Evolutionary conservation across 2,797 vertebrate genomes (phyloP), one percentile per base, ranked within the genome.

Genomic region (Acrossocheilus wenchowensis): DNA sequence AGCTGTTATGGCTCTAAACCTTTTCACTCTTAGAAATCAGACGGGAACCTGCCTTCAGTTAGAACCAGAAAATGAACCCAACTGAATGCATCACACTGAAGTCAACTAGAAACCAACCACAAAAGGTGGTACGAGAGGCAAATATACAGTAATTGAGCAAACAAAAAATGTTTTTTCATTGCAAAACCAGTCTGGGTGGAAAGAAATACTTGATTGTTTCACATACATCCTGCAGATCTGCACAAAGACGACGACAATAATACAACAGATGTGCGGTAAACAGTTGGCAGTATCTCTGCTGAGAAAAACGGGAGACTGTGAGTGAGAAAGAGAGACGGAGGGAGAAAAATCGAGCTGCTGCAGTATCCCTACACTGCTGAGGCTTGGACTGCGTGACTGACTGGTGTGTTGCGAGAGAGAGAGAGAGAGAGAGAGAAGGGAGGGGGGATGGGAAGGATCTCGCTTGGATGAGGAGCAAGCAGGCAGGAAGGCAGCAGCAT

Each of bases 401-500:
- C 94, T 94, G 92, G 91, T 93, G 93, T 91, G 90, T 91, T 90
- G 87, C 87, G 89, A 91, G 90, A 90, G 84, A 92, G 90, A 87
- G 86, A 54, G 64, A 68, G 82, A 86, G 69, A 82, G 91, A 90
- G 90, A 85, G 91, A 86, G 91, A 87, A 90, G 89, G 90, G 86
- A 89, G 88, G 89, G 94, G 90, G 94, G 88, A 86, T 93, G 91
- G 93, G 91, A 91, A 92, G 90, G 89, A 80, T 88, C 74, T 91
- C 84, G 93, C 92, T 88, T 94, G 92, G 93, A 92, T 92, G 92
- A 94, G 93, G 89, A 92, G 92, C 92, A 94, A 90, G 94, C 91
- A 90, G 92, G 91, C 92, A 94, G 91, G 92, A 92, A 94, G 91
- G 94, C 91, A 93, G 93, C 93, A 93, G 93, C 92, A 93, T 93